Base-by-base conservation (phyloP, 2,113 vertebrate genomes). In the Egretta garzetta region DNA sequence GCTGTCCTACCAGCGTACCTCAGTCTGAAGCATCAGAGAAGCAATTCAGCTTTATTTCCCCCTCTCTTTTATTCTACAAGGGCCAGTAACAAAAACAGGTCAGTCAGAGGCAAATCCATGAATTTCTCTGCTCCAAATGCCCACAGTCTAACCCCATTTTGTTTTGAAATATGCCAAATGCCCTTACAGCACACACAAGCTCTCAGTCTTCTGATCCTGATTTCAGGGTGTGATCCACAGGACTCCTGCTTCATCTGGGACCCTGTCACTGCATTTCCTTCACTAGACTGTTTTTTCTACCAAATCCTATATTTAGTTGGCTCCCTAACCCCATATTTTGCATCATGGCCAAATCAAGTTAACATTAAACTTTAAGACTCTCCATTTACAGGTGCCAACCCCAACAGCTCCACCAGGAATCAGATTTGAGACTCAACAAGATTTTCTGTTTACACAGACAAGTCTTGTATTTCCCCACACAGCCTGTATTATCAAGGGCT, bases 261-360 rank as follows among this genome's bases (percentile, higher is more conserved):
- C 23, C 33, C 14, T 56, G 26, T 28, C 4, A 1, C 50, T 32
- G 37, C n/a, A 24, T 15, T 67, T 30, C 55, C 43, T 55, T 58
- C 66, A 26, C 24, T 27, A 2, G 8, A n/a, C 3, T 2, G 5
- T 8, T 74, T 75, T 62, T 59, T 2, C 66, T 35, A 77, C 26
- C 26, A 85, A 85, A 88, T 50, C 28, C 53, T 39, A 7, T 14
- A 9, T 32, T 70, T 52, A n/a, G 27, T 19, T 80, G 21, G 3
- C 18, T 15, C 21, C 22, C 7, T 35, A 6, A 4, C 18, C 24
- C n/a, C 5, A 0, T 4, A 18, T 14, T 50, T 23, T 28, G 12
- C 73, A 41, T 17, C 1, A 14, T 8, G 17, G 23, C 22, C 71
- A 80, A 75, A 88, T 4, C 12, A 86, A 58, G 22, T 37, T 27